phyloP scores from a whole-genome alignment of 2,888 invertebrate genomes.

The Leucophenga maculata region DNA sequence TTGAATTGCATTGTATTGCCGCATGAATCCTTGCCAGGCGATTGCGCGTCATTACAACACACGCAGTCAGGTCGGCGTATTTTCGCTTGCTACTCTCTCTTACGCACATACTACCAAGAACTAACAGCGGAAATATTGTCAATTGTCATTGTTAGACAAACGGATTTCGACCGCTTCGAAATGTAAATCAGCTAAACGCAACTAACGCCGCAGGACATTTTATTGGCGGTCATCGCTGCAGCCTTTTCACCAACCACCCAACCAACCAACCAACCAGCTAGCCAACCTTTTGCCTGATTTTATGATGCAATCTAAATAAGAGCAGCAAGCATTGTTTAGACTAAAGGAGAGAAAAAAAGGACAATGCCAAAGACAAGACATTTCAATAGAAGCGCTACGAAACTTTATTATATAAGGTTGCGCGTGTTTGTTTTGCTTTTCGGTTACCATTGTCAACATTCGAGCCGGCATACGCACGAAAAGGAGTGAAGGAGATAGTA shows the following conservation, averaged over 20 bases:
- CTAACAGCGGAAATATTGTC: neutral
- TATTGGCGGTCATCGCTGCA: slow-evolving; percentile 24
- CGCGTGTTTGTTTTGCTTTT: slow-evolving; percentile 21
- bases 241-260: neutral
- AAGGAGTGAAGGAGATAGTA: too few species aligned
- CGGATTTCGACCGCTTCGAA: too few species aligned
- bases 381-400: neutral
- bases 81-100: neutral
- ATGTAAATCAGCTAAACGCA: neutral
- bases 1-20: too few species aligned
- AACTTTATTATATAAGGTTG: slow-evolving; percentile 26
- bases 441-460: too few species aligned
- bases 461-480: too few species aligned
- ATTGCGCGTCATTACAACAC: slow-evolving; percentile 9
- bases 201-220: slow-evolving; percentile 30
- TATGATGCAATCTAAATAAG: slow-evolving; percentile 33
- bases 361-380: neutral
- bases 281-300: slow-evolving; percentile 25
- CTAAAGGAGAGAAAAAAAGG: neutral
- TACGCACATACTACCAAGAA: neutral
- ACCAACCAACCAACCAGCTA: too few species aligned
- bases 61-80: neutral
- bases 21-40: slow-evolving; percentile 20
- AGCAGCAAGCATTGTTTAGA: slow-evolving; percentile 22
- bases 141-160: neutral